These are phyloP conservation scores for Poeciliopsis turneri DNA, from an alignment of 2,797 vertebrate genomes.

Conservation along the genomic window DNA sequence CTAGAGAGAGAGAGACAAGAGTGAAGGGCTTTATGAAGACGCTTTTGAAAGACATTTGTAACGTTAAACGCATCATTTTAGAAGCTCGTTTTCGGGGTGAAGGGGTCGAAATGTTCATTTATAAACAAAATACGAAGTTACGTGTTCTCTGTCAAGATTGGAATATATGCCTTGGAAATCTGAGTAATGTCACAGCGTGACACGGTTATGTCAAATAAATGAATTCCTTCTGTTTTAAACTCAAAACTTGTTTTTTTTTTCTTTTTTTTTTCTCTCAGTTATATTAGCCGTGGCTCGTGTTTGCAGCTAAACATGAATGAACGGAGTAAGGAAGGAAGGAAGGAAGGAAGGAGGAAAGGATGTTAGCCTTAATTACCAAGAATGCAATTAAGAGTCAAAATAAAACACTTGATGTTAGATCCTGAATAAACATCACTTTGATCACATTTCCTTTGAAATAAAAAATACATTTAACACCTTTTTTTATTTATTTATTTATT, in stretches of 20 bases:
- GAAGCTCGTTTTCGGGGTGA: neutral
- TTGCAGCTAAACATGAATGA: slow-evolving; percentile 56
- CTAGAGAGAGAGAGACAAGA: slow-evolving; percentile 32
- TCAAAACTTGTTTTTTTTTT: neutral
- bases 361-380: slow-evolving; percentile 40
- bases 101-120: neutral
- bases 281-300: slow-evolving; percentile 37
- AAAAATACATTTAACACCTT: neutral
- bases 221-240: neutral
- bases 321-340: slow-evolving; percentile 29
- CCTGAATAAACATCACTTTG: slow-evolving; percentile 23
- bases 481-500: no score
- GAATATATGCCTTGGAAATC: slow-evolving; percentile 12
- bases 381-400: slow-evolving; percentile 45
- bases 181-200: neutral
- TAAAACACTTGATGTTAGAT: slow-evolving; percentile 39
- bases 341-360: slow-evolving; percentile 20
- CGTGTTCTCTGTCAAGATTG: neutral
- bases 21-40: slow-evolving; percentile 72
- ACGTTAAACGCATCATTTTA: slow-evolving; percentile 33
- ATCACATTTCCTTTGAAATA: slow-evolving; percentile 7
- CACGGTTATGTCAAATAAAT: neutral
- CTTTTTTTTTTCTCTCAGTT: neutral
- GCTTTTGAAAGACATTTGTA: slow-evolving; percentile 65
- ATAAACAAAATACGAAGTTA: neutral